A percentile compares a stretch with the other conserved stretches of the same genome.
Evolutionary conservation across 2,113 vertebrate species (phyloP).

Genomic region (Donacobius atricapilla): DNA sequence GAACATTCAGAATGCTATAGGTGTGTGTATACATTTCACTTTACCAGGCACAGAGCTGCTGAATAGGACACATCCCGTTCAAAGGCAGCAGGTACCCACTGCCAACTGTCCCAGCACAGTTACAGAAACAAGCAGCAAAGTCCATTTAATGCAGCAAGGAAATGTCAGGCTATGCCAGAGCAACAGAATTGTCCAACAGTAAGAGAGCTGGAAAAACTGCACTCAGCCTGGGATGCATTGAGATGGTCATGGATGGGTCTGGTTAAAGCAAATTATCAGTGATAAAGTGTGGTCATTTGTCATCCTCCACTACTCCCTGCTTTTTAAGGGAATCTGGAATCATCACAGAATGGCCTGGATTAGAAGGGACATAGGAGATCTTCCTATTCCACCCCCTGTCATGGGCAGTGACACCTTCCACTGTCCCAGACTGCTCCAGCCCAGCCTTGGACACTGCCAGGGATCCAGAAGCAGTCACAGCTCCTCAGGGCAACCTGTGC

Average conservation of each 20-base stretch:
- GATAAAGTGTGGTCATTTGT: neutral
- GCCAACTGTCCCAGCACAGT: fast-evolving
- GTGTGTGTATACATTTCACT: neutral
- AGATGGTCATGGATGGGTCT: neutral
- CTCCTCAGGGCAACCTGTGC: neutral
- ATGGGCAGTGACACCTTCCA: neutral
- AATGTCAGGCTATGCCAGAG: neutral
- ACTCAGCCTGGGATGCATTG: neutral
- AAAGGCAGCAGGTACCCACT: neutral
- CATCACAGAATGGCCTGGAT: neutral
- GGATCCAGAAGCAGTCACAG: neutral
- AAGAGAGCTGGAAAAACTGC: neutral
- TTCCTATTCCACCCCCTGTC: neutral
- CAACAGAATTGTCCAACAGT: neutral
- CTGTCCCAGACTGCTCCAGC: neutral
- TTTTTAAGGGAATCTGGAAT: neutral
- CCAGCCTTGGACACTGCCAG: neutral
- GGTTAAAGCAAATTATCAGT: neutral
- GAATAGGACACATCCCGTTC: fast-evolving
- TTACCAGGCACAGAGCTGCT: neutral
- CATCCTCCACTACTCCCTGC: neutral
- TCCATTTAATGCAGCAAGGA: fast-evolving
- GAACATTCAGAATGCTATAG: neutral
- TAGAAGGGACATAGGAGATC: fast-evolving
- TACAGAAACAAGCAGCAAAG: neutral